Evolutionary conservation across 2,797 vertebrate species (phyloP).

Genomic region (Netta rufina): DNA sequence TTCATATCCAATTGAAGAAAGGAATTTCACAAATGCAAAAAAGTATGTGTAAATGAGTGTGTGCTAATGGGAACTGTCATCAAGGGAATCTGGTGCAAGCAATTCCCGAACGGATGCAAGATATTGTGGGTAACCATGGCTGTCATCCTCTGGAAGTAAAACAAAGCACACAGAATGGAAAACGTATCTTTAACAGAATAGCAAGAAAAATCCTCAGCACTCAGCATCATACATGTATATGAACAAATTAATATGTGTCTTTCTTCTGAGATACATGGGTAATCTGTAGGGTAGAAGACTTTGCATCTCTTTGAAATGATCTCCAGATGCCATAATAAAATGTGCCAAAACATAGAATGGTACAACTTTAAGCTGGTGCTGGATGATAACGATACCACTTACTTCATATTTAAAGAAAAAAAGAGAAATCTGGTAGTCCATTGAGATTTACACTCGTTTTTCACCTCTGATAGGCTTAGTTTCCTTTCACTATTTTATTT

Average conservation of each 20-base stretch:
- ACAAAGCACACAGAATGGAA: background rate
- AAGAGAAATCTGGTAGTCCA: background rate
- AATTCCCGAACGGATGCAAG: slow-evolving; percentile 38
- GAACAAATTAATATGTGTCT: background rate
- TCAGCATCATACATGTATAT: background rate
- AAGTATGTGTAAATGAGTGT: slow-evolving; percentile 48
- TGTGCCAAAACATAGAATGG: background rate
- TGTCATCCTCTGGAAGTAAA: background rate
- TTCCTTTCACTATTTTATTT: background rate
- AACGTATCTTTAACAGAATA: background rate
- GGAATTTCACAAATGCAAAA: slow-evolving; percentile 65
- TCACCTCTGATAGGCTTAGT: background rate
- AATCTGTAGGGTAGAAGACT: background rate
- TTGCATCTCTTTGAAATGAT: background rate
- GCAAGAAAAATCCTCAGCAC: background rate
- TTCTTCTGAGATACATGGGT: background rate
- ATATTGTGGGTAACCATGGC: background rate
- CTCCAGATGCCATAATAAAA: background rate
- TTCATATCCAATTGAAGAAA: slow-evolving; percentile 60
- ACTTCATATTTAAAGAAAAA: background rate
- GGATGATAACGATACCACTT: background rate
- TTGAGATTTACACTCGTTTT: background rate
- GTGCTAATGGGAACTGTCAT: slow-evolving; percentile 69
- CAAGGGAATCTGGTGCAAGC: slow-evolving; percentile 16
- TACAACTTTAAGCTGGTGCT: background rate